phyloP scores from a whole-genome alignment of 2,113 vertebrate genomes.

The Orthonyx spaldingii region DNA sequence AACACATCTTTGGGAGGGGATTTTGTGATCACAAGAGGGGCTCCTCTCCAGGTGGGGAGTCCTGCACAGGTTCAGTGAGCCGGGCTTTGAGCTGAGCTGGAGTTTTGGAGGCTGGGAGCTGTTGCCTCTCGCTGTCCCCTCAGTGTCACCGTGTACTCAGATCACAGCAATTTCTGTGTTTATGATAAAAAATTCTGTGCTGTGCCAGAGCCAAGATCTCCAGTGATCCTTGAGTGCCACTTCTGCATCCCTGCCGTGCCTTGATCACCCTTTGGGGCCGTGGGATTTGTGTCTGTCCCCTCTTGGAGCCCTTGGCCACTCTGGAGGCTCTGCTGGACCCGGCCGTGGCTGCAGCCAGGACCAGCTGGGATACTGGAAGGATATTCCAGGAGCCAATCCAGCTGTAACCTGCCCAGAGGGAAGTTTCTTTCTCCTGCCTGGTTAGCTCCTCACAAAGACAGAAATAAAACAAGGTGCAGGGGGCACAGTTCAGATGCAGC shows the following conservation, averaged over 20 bases:
- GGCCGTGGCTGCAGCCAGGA: background rate
- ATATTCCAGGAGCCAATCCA: background rate
- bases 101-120: too few relatives aligned
- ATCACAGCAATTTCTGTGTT: background rate
- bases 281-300: background rate
- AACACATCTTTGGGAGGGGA: background rate
- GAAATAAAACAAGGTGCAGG: background rate
- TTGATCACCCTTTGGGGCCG: accelerated
- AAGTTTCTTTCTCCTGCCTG: background rate
- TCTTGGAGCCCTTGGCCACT: background rate
- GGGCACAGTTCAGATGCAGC: background rate
- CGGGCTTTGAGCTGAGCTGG: background rate
- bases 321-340: background rate
- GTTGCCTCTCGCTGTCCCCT: background rate
- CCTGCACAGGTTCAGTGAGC: background rate
- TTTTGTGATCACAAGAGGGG: background rate
- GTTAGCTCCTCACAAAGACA: background rate
- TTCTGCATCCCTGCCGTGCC: background rate
- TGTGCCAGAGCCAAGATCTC: background rate
- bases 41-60: background rate
- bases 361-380: background rate
- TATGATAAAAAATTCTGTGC: background rate
- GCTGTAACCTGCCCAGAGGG: background rate
- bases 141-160: accelerated
- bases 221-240: background rate